Evolutionary conservation across 1,140 invertebrate genomes (phyloP), one percentile per base, ranked within the genome.

Genomic region (Probaryconus sp.): DNA sequence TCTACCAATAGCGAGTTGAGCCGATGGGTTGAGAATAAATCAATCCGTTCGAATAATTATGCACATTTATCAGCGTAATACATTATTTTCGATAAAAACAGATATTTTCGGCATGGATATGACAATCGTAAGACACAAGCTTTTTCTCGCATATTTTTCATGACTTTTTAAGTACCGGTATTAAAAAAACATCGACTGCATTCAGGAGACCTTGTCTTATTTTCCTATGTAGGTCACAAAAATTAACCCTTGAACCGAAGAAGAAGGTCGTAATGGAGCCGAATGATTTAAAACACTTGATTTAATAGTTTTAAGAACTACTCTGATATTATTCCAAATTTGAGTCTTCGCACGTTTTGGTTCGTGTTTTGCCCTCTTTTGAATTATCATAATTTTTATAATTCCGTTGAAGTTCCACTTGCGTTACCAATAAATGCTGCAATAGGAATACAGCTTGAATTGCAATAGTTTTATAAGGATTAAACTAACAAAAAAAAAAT

Each of bases 201-300:
- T 71, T 67, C 43, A 26, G 50, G 56, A 70, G 60, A 71, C 73
- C 73, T 76, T 76, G 73, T 71, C 73, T 76, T 76, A 71, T 76
- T 76, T 76, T 71, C 61, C 56, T 61, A 76, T 76, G 67, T 76
- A 76, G 72, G 72, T 75, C 72, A 75, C 65, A 75, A 75, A 75
- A 75, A 76, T 76, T 76, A 71, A 70, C 61, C 73, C 73, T 76
- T 70, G 67, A 70, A 67, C 67, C 61, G 53, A 48, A 42, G 50
- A 70, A 67, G 73, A 76, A 76, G 73, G 67, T 76, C 67, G 55
- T 58, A 65, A 76, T 48, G 53, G 67, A 70, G 42, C 61, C 42
- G 33, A 69, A 38, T 40, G 61, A 70, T 76, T 70, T 67, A 35
- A 61, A 70, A 67, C 67, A 76, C 61, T 64, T 67, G 53, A 76